Base-by-base conservation (phyloP, 1,140 invertebrate genomes). In the Galleria mellonella region DNA sequence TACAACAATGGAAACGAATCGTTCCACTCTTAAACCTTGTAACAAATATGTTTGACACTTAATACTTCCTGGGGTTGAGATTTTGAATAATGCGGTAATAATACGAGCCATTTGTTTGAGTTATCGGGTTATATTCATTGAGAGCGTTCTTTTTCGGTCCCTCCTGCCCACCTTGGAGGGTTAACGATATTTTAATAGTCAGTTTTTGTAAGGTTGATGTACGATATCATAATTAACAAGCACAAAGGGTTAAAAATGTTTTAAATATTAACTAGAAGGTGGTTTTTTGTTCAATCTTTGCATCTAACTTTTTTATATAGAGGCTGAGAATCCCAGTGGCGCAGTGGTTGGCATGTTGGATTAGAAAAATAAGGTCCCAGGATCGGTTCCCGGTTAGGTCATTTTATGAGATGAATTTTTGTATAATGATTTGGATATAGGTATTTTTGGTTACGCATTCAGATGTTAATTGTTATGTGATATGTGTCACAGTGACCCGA, bases 41-140 rank as follows among this genome's bases (percentile, higher is more conserved):
- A 72, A 67, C 72, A 72, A 69, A 72, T 67, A 67, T 55, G 58
- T 65, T 55, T 71, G 69, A 75, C 72, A 76, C 67, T 49, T 71
- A 76, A 76, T 76, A 76, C 72, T 76, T 76, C 72, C 70, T 72
- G 17, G 17, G 17, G 17, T 46, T 50, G 59, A 58, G 57, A 56
- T 62, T 69, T 61, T 66, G 60, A 64, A 68, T 75, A 60, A 72
- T 67, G 54, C 32, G 39, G 46, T 55, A 58, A 67, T 63, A 71
- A 23, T 23, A 55, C 31, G 47, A 53, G 38, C 56, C 66, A 72
- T 70, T 73, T 60, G 57, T 69, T 60, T 73, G 64, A 73, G 59
- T 71, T 71, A 72, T 70, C 48, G 17, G 12, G 40, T 50, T 43
- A 35, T 58, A 44, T 57, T 53, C 53, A 46, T 53, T 53, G 17